Evolutionary conservation across 2,797 vertebrate species (phyloP).

Genomic region (Cossypha niveicapilla): DNA sequence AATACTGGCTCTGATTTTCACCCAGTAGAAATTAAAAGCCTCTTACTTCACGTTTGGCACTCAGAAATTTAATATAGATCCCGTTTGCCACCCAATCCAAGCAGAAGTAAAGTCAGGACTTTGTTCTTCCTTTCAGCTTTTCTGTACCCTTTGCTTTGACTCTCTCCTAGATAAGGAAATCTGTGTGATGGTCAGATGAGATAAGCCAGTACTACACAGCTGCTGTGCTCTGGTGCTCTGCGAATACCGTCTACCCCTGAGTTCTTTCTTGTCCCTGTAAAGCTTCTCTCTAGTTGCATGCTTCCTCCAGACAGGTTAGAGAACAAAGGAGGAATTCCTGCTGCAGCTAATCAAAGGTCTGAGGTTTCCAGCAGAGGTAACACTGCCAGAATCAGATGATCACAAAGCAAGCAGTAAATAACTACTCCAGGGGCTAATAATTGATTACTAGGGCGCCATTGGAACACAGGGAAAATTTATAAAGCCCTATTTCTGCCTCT

Average conservation of each 20-base stretch:
- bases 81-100: background rate
- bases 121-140: background rate
- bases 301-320: constrained; percentile 8
- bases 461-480: background rate
- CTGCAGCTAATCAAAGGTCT: constrained; percentile 51
- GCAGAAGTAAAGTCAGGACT: background rate
- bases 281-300: background rate
- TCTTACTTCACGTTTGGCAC: background rate
- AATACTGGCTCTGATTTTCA: background rate
- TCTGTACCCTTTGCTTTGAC: background rate
- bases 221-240: background rate
- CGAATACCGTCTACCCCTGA: background rate
- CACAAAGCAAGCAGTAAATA: constrained; percentile 5
- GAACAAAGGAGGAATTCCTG: constrained; percentile 36
- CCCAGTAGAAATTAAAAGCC: background rate
- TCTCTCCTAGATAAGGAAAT: background rate
- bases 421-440: background rate
- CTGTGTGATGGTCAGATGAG: background rate
- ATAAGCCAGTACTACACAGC: background rate
- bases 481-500: background rate
- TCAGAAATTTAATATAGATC: background rate
- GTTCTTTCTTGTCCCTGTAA: background rate
- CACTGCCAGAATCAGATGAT: constrained; percentile 27
- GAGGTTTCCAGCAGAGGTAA: constrained; percentile 44
- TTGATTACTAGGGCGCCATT: background rate